A percentile compares a stretch with the other conserved stretches of the same genome.
phyloP scores from a whole-genome alignment of 2,797 vertebrate genomes.

The Acrossocheilus fasciatus region DNA sequence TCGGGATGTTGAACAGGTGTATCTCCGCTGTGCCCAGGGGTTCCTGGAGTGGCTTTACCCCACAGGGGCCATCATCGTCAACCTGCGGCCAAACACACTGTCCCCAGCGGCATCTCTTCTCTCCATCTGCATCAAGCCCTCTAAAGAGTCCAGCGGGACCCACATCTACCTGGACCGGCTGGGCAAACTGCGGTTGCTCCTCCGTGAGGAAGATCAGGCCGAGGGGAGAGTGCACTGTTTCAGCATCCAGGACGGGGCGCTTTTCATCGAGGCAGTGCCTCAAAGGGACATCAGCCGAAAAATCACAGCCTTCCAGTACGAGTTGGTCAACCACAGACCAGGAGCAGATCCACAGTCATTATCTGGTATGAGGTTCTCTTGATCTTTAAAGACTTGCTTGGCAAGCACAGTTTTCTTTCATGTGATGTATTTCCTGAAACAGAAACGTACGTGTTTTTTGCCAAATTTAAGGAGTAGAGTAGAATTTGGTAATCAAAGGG shows the following conservation, averaged over 20 bases:
- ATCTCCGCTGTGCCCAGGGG: constrained; percentile 93
- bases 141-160: constrained; percentile 87
- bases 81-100: constrained; percentile 91
- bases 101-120: constrained; percentile 81
- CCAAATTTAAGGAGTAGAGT: neutral
- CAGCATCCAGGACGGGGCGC: constrained; percentile 86
- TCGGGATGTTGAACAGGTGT: constrained; percentile 98
- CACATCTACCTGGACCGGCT: constrained; percentile 97
- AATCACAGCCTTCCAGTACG: constrained; percentile 94
- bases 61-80: constrained; percentile 95
- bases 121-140: constrained; percentile 94
- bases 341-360: constrained; percentile 79
- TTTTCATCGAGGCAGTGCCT: constrained; percentile 93
- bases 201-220: constrained; percentile 83
- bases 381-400: constrained; percentile 17
- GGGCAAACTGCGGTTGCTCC: constrained; percentile 90
- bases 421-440: neutral
- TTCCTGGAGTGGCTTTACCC: constrained; percentile 97
- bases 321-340: constrained; percentile 83
- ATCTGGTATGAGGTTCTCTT: constrained; percentile 81
- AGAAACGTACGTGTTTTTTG: neutral
- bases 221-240: constrained; percentile 88
- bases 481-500: neutral
- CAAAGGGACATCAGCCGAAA: constrained; percentile 93
- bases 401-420: constrained; percentile 11